These are phyloP conservation scores for Trimorus sp. DNA, from an alignment of 2,888 invertebrate species.

Conservation along the genomic window DNA sequence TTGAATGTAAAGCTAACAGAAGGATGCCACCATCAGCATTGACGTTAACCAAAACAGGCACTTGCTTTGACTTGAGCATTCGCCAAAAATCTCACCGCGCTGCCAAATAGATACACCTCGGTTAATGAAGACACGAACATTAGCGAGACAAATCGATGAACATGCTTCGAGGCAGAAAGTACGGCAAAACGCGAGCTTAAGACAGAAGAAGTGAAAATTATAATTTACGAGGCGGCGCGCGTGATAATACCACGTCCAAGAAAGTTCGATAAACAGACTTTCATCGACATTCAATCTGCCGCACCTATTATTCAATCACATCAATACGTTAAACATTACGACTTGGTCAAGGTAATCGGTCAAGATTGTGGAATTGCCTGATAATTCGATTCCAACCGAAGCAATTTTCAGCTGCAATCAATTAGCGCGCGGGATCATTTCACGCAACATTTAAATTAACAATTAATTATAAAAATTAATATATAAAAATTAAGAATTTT, in stretches of 20 bases:
- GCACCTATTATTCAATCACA: conserved; percentile 31
- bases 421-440: too few species aligned
- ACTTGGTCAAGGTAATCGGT: background rate
- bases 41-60: conserved; percentile 77
- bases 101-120: conserved; percentile 78
- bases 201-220: conserved; percentile 39
- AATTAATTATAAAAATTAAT: too few species aligned
- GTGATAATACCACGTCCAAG: conserved; percentile 32
- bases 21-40: conserved; percentile 49
- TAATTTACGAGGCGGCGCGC: conserved; percentile 46
- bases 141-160: conserved; percentile 45
- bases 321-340: background rate
- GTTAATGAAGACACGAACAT: conserved; percentile 66
- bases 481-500: too few species aligned
- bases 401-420: too few species aligned
- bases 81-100: conserved; percentile 76
- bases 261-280: conserved; percentile 38
- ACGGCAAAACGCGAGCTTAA: conserved; percentile 9
- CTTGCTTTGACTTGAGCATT: conserved; percentile 72
- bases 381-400: background rate
- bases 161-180: conserved; percentile 34
- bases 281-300: conserved; percentile 24
- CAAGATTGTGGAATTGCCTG: background rate
- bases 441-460: too few species aligned
- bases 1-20: conserved; percentile 48